phyloP scores from a whole-genome alignment of 2,113 vertebrate species.

The Oenanthe oenanthe region DNA sequence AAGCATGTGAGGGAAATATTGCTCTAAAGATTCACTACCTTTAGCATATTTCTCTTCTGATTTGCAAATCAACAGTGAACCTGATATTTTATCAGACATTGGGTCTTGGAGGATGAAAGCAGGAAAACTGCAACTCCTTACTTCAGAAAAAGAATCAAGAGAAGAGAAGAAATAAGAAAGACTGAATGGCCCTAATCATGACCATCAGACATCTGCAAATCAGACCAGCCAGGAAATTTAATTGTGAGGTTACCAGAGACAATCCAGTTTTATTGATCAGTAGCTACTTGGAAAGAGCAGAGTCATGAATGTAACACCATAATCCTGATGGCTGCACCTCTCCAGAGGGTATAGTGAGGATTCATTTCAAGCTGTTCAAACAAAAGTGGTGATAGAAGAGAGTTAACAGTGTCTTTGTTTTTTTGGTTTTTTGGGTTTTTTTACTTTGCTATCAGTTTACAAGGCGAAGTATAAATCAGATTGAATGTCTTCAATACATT shows the following conservation, averaged over 20 bases:
- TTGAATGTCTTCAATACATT: neutral
- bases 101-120: neutral
- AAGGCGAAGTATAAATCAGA: neutral
- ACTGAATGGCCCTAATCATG: neutral
- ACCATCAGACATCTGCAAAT: neutral
- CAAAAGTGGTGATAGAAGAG: neutral
- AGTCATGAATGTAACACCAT: neutral
- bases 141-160: neutral
- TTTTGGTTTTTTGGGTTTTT: neutral
- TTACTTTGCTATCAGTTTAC: neutral
- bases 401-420: neutral
- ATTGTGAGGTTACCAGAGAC: neutral
- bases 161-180: neutral
- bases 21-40: neutral
- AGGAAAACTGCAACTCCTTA: neutral
- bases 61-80: neutral
- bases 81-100: neutral
- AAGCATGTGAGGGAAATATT: neutral
- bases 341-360: neutral
- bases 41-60: neutral
- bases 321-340: neutral
- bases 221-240: neutral
- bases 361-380: neutral
- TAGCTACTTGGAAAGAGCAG: rapidly evolving
- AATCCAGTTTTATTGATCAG: neutral